Conservation (phyloP, 2,888 invertebrate species). For the Hypsopygia costalis region DNA sequence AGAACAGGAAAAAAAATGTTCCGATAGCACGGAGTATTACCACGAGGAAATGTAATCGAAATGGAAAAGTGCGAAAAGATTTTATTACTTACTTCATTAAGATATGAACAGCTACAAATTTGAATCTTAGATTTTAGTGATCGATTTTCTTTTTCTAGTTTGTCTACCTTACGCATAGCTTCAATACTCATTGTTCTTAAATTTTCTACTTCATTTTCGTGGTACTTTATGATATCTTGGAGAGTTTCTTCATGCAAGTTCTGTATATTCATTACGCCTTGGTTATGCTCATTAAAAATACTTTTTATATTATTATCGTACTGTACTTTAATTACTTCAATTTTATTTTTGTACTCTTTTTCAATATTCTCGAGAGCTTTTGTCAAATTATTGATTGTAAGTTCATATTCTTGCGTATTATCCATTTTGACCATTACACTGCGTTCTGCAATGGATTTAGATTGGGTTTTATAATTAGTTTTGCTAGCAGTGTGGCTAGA, state of each 20-base stretch:
- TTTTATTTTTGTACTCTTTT: conserved; percentile 59
- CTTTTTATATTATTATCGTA: conserved; percentile 76
- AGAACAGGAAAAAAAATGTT: too few species aligned
- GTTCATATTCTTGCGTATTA: conserved; percentile 43
- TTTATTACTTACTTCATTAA: conserved; percentile 33
- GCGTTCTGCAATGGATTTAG: conserved; percentile 27
- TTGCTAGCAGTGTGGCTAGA: conserved; percentile 20
- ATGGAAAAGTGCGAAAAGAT: too few species aligned
- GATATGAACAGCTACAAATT: conserved; percentile 18
- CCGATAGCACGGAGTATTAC: too few species aligned
- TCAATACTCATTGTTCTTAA: conserved; percentile 68
- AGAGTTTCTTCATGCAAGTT: conserved; percentile 74
- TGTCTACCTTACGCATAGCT: conserved; percentile 64
- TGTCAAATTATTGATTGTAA: conserved; percentile 46
- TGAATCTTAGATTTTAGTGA: conserved; percentile 40
- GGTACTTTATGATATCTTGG: conserved; percentile 62
- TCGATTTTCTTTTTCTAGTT: conserved; percentile 58
- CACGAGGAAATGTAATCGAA: too few species aligned
- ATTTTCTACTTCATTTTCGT: conserved; percentile 76
- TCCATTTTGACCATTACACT: conserved; percentile 46
- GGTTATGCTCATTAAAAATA: conserved; percentile 74
- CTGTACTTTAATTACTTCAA: conserved; percentile 70
- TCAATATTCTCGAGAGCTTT: conserved; percentile 50
- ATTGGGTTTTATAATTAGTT: conserved; percentile 19
- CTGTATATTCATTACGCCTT: conserved; percentile 77